Evolutionary conservation across 2,113 vertebrate species (phyloP), one percentile per base, ranked within the genome.

Genomic region (Hiodon alosoides): DNA sequence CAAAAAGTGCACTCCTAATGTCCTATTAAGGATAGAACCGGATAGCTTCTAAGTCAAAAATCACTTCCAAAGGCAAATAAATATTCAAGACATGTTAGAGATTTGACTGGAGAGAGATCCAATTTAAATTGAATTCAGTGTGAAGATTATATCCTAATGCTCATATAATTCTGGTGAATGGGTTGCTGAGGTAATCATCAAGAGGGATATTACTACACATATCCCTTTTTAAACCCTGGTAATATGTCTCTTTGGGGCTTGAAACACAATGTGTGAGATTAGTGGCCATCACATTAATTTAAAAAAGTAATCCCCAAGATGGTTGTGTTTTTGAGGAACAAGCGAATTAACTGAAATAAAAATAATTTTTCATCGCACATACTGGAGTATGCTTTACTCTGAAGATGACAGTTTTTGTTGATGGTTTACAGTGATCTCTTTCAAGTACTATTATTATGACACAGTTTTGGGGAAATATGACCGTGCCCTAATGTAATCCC

Each of bases 41-140:
- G 48, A 46, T 66, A 46, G 17, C 64, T 17, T 8, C 31, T 66
- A 47, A 66, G 64, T 16, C 11, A 13, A 10, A 47, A 11, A 66
- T 66, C 31, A 66, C 13, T 11, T 47, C 10, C 64, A 48, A 4
- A 48, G 7, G 31, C 8, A 47, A 66, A 66, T 66, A 66, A 10
- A 66, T 66, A 66, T 66, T 66, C 64, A 66, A 48, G 64, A 47
- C 64, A 16, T 66, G 64, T 66, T 66, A 66, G 10, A 47, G 64
- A 66, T 66, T 66, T 10, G 3, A 11, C 46, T 66, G 64, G 48
- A 66, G 64, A 66, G 64, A 66, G 64, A 7, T 48, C 3, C 48
- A 46, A 17, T 66, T 64, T 7, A 66, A 66, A 66, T 66, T 48
- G 31, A 48, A 66, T 66, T 66, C 64, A 47, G 64, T 47, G 64